Percentiles rank a stretch among this genome's conserved stretches.
These are phyloP conservation scores for Nemapogon koenigi DNA, from an alignment of 2,888 invertebrate genomes.

Conservation along the genomic window DNA sequence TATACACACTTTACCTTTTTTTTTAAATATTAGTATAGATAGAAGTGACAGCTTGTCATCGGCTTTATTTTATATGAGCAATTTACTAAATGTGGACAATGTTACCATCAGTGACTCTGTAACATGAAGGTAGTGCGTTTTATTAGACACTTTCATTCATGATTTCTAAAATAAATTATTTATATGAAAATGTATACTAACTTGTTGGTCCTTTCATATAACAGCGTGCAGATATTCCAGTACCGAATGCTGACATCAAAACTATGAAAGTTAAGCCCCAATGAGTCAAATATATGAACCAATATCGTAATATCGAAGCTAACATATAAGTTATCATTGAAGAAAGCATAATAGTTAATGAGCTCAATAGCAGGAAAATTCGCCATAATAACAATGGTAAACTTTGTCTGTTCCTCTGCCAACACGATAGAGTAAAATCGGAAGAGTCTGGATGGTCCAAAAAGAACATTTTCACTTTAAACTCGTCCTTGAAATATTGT, in stretches of 20 bases:
- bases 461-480: slow-evolving; percentile 25
- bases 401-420: slow-evolving; percentile 31
- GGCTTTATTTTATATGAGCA: too few species aligned
- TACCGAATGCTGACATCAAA: slow-evolving; percentile 30
- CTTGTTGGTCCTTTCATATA: slow-evolving; percentile 35
- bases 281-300: slow-evolving; percentile 53
- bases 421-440: slow-evolving; percentile 37
- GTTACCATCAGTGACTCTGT: too few species aligned
- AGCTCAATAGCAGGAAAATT: slow-evolving; percentile 30
- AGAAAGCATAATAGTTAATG: slow-evolving; percentile 29
- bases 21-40: too few species aligned
- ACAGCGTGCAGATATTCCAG: slow-evolving; percentile 33
- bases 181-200: slow-evolving; percentile 20
- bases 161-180: too few species aligned
- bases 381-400: slow-evolving; percentile 33
- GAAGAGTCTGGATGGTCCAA: slow-evolving; percentile 31
- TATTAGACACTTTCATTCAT: too few species aligned
- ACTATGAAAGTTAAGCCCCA: slow-evolving; percentile 45
- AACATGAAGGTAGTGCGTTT: too few species aligned
- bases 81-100: too few species aligned
- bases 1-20: too few species aligned
- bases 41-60: too few species aligned
- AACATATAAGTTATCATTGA: slow-evolving; percentile 21
- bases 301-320: slow-evolving; percentile 25
- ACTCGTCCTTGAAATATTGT: slow-evolving; percentile 35